phyloP scores from a whole-genome alignment of 2,888 invertebrate species.

The Drosophila flavopinicola region DNA sequence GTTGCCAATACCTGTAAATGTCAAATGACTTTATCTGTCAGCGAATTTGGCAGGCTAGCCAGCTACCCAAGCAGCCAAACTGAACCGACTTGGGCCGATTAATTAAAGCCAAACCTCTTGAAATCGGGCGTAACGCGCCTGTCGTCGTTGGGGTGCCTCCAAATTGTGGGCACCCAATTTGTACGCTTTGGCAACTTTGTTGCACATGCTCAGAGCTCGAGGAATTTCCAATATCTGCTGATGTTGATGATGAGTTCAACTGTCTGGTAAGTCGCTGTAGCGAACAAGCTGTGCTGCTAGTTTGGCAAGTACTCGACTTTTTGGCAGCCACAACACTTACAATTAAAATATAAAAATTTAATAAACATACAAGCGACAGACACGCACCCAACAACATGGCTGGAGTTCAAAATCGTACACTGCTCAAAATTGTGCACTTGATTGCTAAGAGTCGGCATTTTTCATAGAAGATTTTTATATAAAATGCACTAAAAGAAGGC shows the following conservation, averaged over 20 bases:
- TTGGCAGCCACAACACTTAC: conserved; percentile 45
- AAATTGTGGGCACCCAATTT: conserved; percentile 50
- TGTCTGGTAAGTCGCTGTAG: background rate
- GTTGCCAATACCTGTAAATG: conserved; percentile 76
- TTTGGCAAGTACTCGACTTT: conserved; percentile 60
- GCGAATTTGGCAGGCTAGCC: conserved; percentile 73
- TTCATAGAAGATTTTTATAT: too few relatives aligned
- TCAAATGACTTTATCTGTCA: conserved; percentile 80
- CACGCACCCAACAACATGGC: conserved; percentile 46
- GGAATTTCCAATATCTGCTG: conserved; percentile 5
- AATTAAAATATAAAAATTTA: conserved; percentile 63
- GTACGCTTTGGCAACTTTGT: conserved; percentile 46
- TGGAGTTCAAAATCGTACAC: conserved; percentile 8
- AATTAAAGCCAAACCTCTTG: conserved; percentile 65
- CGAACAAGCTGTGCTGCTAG: conserved; percentile 59
- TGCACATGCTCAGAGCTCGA: conserved; percentile 28
- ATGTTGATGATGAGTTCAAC: conserved; percentile 53
- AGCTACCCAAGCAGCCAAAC: conserved; percentile 14
- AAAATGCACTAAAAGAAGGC: too few relatives aligned
- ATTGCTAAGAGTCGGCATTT: too few relatives aligned
- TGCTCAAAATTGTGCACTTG: background rate
- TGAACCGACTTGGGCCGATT: conserved; percentile 52
- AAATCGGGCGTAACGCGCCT: conserved; percentile 61
- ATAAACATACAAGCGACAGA: conserved; percentile 38
- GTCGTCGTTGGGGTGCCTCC: conserved; percentile 51